Base-by-base conservation (phyloP, 1,140 invertebrate species). In the Aphelenchoides fujianensis region DNA sequence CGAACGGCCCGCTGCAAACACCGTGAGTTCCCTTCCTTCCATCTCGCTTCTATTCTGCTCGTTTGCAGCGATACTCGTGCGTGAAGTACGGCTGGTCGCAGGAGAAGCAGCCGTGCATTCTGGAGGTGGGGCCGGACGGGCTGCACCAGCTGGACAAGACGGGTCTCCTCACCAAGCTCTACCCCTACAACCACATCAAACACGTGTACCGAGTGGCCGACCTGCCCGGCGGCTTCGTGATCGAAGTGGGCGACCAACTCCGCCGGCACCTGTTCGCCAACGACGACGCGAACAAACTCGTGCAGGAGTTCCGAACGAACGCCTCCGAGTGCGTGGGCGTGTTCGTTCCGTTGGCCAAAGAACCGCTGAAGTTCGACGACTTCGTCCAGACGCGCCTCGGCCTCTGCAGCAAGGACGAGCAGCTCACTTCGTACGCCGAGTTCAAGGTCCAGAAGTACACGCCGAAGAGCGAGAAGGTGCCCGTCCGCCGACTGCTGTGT, bases 31-130 rank as follows among this genome's bases (percentile, higher is more conserved):
- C 32, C 35, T 0, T 71, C 30, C 61, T 70, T 70, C 70, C n/a
- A 53, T 55, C 32, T 28, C 2, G 48, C 62, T 41, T 64, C 30
- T 19, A 67, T 36, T 52, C 27, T 28, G 37, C 68, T 72, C 77
- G 67, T 64, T 86, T 88, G 67, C 86, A 95, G 92, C 89, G 90
- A 83, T 95, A 91, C 85, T 90, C 91, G 88, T 92, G 91, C 7
- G 93, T 91, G 83, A 98, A 98, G 87, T 90, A 93, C 81, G 94
- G 95, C 81, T 98, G 95, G 94, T 94, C 93, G 63, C 93, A 94
- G 59, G 91, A 90, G 57, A 88, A 90, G 74, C 86, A 95, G 35
- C 92, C 93, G 2, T 89, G 94, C 19, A 88, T 93, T 3, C 86
- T 98, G 64, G 92, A 95, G 88, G 90, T 97, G 0, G 92, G 92